phyloP scores from a whole-genome alignment of 2,888 invertebrate species.

The Calliopum simillimum region DNA sequence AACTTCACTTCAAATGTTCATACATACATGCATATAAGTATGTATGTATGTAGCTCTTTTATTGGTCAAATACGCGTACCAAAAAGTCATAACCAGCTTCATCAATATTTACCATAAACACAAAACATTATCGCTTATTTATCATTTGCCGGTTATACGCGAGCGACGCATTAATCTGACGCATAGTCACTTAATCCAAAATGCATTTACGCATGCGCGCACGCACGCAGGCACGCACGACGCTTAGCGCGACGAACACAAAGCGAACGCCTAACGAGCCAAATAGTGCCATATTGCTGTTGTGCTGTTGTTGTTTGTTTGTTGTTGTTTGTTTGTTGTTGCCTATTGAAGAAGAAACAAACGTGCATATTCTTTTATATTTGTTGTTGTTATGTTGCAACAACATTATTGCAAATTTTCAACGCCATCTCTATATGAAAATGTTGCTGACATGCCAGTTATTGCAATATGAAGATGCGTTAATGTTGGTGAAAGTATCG shows the following conservation, averaged over 20 bases:
- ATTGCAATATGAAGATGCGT: conserved; percentile 10
- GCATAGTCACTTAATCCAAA: conserved; percentile 34
- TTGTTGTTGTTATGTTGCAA: conserved; percentile 24
- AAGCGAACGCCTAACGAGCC: no score
- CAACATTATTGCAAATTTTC: conserved; percentile 42
- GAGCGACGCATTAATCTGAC: conserved; percentile 27
- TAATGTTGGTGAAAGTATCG: no score
- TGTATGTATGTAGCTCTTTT: background rate
- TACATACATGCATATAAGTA: background rate
- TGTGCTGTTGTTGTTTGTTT: no score
- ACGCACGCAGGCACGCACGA: conserved; percentile 23
- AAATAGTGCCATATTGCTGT: no score
- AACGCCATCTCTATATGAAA: conserved; percentile 35
- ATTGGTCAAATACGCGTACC: background rate
- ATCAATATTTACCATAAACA: conserved; percentile 49
- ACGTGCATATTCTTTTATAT: background rate
- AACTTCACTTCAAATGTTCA: background rate
- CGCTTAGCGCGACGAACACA: no score
- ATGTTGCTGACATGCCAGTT: conserved; percentile 17
- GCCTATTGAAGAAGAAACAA: no score
- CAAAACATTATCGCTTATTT: conserved; percentile 50
- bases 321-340: no score
- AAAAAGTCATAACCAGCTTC: conserved; percentile 38
- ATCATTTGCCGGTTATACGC: conserved; percentile 36
- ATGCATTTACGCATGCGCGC: conserved; percentile 35